These are phyloP conservation scores for Paradoxurus hermaphroditus DNA, from an alignment of 2,113 vertebrate genomes.

Conservation along the genomic window DNA sequence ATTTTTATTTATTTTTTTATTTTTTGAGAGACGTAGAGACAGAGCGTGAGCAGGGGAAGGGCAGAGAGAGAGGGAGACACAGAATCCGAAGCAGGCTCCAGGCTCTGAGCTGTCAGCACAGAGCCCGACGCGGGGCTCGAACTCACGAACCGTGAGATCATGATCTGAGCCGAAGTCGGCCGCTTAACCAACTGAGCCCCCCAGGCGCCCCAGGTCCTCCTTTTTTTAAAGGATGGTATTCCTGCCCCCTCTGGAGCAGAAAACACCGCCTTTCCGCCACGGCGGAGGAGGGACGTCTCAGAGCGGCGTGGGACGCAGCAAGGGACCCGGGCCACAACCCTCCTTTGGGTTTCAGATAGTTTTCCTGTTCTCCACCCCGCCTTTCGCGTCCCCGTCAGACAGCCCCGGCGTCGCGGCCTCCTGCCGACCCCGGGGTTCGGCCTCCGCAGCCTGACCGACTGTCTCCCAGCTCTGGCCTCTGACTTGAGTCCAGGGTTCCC, in stretches of 20 bases:
- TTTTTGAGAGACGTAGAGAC: too few species aligned
- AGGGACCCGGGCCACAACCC: background rate
- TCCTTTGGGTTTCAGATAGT: background rate
- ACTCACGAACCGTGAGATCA: too few species aligned
- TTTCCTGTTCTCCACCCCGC: background rate
- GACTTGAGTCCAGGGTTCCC: background rate
- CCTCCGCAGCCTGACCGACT: background rate
- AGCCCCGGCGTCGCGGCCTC: too few species aligned
- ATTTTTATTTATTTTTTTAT: background rate
- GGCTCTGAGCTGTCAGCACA: too few species aligned
- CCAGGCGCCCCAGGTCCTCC: too few species aligned
- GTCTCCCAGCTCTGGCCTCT: background rate
- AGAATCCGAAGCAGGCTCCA: too few species aligned
- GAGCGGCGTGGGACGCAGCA: background rate
- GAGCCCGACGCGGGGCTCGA: too few species aligned
- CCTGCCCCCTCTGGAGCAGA: background rate
- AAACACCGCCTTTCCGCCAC: background rate
- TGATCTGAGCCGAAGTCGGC: too few species aligned
- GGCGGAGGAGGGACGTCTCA: background rate
- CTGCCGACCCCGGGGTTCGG: background rate
- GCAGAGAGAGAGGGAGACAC: too few species aligned
- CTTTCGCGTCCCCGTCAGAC: background rate
- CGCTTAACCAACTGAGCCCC: too few species aligned
- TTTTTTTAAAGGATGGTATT: background rate
- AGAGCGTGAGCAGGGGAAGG: too few species aligned